Evolutionary conservation across 2,888 invertebrate species (phyloP).

Genomic region (Atrina japonica): DNA sequence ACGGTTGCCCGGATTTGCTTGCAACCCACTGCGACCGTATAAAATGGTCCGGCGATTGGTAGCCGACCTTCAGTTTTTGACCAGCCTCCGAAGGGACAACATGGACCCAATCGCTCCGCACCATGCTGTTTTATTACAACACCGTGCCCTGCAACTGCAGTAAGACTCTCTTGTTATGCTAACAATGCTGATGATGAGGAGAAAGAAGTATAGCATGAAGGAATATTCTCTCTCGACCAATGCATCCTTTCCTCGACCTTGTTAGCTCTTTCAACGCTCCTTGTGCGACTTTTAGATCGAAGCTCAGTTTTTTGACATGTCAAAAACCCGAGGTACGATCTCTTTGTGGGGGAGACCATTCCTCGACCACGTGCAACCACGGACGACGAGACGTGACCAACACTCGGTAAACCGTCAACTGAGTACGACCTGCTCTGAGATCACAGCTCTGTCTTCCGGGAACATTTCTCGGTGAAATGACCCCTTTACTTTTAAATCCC

Average conservation of each 20-base stretch:
- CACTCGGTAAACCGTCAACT: background rate
- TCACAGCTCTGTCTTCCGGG: constrained; percentile 7
- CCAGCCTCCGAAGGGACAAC: background rate
- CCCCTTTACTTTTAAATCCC: background rate
- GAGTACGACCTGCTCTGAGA: background rate
- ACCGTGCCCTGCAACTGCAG: background rate
- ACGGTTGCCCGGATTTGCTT: background rate
- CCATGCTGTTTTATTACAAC: background rate
- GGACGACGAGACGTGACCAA: background rate
- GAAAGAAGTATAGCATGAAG: background rate
- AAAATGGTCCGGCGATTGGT: background rate
- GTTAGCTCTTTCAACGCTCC: constrained; percentile 10
- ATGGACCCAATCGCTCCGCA: background rate
- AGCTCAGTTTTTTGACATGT: constrained; percentile 14
- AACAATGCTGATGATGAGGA: constrained; percentile 1
- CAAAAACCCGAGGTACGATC: background rate
- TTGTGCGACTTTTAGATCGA: constrained; percentile 22
- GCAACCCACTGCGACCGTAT: constrained; percentile 3
- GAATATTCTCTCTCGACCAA: background rate
- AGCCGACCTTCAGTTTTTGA: background rate
- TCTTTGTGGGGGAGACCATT: constrained; percentile 7
- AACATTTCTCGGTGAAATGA: constrained; percentile 13
- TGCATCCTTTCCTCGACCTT: constrained; percentile 15
- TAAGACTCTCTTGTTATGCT: background rate
- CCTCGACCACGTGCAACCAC: background rate